These are phyloP conservation scores for Plectropomus leopardus DNA, from an alignment of 2,113 vertebrate genomes.

Conservation along the genomic window DNA sequence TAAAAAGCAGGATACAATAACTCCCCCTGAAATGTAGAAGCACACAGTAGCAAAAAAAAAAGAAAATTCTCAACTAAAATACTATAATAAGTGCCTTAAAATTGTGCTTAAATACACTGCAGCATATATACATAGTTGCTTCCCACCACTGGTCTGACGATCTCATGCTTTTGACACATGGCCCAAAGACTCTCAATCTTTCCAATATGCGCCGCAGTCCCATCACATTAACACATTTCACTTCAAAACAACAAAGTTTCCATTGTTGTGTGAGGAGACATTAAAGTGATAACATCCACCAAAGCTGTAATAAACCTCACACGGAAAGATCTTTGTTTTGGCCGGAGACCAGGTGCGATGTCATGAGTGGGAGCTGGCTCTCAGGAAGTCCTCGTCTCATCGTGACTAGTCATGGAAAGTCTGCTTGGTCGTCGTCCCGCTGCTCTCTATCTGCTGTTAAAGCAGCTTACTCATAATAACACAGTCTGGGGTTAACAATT, in stretches of 20 bases:
- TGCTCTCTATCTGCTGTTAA: background rate
- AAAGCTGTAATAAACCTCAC: constrained; percentile 9
- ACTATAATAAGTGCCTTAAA: too few species aligned
- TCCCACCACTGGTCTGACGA: too few species aligned
- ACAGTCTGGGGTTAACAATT: constrained; percentile 9
- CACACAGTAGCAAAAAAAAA: too few species aligned
- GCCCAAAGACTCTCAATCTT: background rate
- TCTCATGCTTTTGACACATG: too few species aligned
- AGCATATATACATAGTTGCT: too few species aligned
- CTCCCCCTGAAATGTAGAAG: too few species aligned
- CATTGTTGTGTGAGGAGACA: background rate
- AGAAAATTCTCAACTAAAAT: too few species aligned
- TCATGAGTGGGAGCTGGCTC: constrained; percentile 24
- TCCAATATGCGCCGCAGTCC: background rate
- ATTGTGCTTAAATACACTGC: too few species aligned
- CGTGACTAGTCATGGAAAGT: constrained; percentile 55
- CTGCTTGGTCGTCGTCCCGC: background rate
- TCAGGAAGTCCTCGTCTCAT: constrained; percentile 32
- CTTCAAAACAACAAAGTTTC: background rate
- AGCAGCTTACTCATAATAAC: constrained; percentile 16
- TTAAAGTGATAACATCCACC: constrained; percentile 6
- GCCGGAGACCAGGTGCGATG: constrained; percentile 11
- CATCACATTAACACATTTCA: background rate
- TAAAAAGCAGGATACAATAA: too few species aligned
- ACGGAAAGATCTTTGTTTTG: constrained; percentile 36